Evolutionary conservation across 2,113 vertebrate genomes (phyloP).

Genomic region (Tragelaphus buxtoni): DNA sequence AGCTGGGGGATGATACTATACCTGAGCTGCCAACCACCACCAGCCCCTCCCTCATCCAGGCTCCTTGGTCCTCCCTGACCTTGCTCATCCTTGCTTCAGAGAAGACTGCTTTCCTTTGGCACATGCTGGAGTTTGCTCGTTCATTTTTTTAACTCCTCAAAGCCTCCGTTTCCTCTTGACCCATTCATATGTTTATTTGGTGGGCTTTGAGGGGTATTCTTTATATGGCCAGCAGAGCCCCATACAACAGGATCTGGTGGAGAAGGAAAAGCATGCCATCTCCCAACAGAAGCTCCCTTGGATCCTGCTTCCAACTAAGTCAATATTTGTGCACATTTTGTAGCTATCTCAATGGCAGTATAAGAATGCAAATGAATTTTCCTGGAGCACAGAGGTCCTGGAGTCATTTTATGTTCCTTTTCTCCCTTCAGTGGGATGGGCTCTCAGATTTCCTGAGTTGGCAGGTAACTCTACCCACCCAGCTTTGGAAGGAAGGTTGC

Average conservation of each 20-base stretch:
- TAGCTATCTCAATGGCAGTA: constrained; percentile 57
- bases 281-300: background rate
- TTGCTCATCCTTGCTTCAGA: background rate
- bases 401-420: background rate
- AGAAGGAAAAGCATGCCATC: background rate
- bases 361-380: constrained; percentile 66
- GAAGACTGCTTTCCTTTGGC: background rate
- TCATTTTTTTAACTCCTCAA: background rate
- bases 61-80: background rate
- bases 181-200: background rate
- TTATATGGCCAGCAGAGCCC: background rate
- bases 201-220: background rate
- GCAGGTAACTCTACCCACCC: background rate
- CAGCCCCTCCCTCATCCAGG: background rate
- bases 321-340: constrained; percentile 47
- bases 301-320: background rate
- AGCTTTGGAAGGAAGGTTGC: background rate
- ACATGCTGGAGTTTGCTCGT: background rate
- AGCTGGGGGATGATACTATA: background rate
- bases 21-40: background rate
- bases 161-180: background rate
- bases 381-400: background rate
- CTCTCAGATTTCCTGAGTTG: background rate
- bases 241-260: background rate
- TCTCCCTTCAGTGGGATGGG: background rate